Base-by-base conservation (phyloP, 2,888 invertebrate genomes). In the Pristionchus entomophagus region DNA sequence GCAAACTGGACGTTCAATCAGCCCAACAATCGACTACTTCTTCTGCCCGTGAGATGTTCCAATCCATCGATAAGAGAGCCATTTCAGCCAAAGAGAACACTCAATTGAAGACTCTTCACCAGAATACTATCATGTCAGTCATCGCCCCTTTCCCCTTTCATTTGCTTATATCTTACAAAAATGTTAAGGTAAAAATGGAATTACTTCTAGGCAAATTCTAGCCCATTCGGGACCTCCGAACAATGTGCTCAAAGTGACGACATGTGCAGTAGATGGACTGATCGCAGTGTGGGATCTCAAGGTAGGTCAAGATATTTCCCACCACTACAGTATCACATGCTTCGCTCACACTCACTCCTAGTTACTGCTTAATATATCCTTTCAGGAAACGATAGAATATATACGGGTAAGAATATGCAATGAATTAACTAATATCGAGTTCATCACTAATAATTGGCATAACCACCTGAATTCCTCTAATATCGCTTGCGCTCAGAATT, bases 221-320 rank as follows among this genome's bases (percentile, higher is more conserved):
- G 85, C 96, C 51, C 96, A 96, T 94, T 95, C 95, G 86, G 97
- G 97, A 0, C 95, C 96, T 53, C 97, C 96, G 93, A 95, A 95
- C 10, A 95, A 95, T 87, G 96, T 96, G 82, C 95, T 95, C 83
- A 97, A 97, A 94, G 96, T 99, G 91, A 97, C 97, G 91, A 98
- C 98, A 83, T 96, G 97, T 85, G 97, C 97, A 73, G 95, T 97
- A 89, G 99, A 99, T 94, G 99, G 98, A 17, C 97, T 97, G 94
- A 95, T 99, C 89, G 97, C 98, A 90, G 96, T 99, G 93, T 99
- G 99, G 99, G 97, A 97, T 94, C 94, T 97, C 86, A 95, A 95
- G 94, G 93, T 93, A 69, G 12, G 88, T 59, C 82, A 41, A 29
- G 1, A 26, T n/a, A n/a, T n/a, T n/a, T n/a, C n/a, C n/a, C 14